Base-by-base conservation (phyloP, 2,888 invertebrate genomes). In the Steromphala cineraria region DNA sequence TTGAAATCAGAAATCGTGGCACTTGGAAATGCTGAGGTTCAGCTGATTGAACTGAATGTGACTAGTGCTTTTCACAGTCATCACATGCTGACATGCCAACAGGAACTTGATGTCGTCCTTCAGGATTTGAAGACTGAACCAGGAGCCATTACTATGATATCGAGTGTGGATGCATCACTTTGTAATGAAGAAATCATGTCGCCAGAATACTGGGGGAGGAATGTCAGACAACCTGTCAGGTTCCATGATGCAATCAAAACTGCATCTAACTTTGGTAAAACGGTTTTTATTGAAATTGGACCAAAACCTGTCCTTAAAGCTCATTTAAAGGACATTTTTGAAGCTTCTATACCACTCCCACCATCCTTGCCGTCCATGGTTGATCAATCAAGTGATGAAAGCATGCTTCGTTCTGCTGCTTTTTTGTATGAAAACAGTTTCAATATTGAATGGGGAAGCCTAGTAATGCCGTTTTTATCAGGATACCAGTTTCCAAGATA, bases 261-360 rank as follows among this genome's bases (percentile, higher is more conserved):
- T 24, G 76, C 86, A 1, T 67, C 79, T 4, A 55, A 81, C 0
- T 53, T 71, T 21, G 79, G 75, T 1, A 78, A 75, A 4, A 79
- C 71, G n/a, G 74, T 90, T 7, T 86, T 87, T 81, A 46, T 91
- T 10, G 91, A 91, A 81, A 87, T 91, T 31, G 90, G 90, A 5
- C 90, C 90, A 21, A 85, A 81, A 53, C 89, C 89, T 17, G 89
- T 89, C 28, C 71, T 90, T 24, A 53, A 82, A 13, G 81, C 86
- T 2, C 86, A 88, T 67, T 24, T 87, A 0, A 55, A 28, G 5
- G 84, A 87, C 28, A 85, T 86, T 1, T 84, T 86, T 40, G 78
- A n/a, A 40, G 24, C 19, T 46, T n/a, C n/a, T 19, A 75, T 28
- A 19, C 62, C 28, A 13, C n/a, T 17, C 10, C 21, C 52, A 15